Evolutionary conservation across 2,888 invertebrate species (phyloP).

Genomic region (Volucella inflata): DNA sequence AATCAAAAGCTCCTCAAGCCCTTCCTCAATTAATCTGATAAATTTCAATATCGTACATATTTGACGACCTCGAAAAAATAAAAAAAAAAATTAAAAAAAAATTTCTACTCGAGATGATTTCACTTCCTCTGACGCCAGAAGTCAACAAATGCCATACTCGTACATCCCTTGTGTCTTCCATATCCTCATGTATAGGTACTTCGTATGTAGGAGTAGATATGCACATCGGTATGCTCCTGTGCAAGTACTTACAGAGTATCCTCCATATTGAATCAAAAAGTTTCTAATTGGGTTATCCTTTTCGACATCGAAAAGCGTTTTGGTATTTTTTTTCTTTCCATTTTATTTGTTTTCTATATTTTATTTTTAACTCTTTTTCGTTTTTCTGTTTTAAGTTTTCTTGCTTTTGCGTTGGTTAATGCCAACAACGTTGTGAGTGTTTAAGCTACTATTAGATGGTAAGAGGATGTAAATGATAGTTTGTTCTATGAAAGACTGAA

Average conservation of each 20-base stretch:
- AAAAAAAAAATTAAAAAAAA: slow-evolving; percentile 31
- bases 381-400: slow-evolving; percentile 11
- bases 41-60: slow-evolving; percentile 57
- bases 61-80: slow-evolving; percentile 50
- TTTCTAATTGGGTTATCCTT: slow-evolving; percentile 76
- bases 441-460: slow-evolving; percentile 4
- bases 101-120: slow-evolving; percentile 22
- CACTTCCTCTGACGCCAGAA: slow-evolving; percentile 55
- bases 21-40: slow-evolving; percentile 51
- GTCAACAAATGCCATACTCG: slow-evolving; percentile 57
- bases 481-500: slow-evolving; percentile 31
- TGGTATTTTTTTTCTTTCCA: slow-evolving; percentile 44
- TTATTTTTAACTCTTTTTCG: neutral
- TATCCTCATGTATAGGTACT: no score
- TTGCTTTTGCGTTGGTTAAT: slow-evolving; percentile 30
- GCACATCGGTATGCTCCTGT: slow-evolving; percentile 44
- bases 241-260: slow-evolving; percentile 70
- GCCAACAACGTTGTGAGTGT: slow-evolving; percentile 23
- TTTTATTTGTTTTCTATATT: neutral
- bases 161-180: neutral
- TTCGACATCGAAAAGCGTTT: slow-evolving; percentile 75
- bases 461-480: slow-evolving; percentile 54
- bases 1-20: slow-evolving; percentile 37
- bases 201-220: neutral
- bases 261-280: slow-evolving; percentile 75